Percentiles rank a stretch among this genome's conserved stretches.
Evolutionary conservation across 2,797 vertebrate species (phyloP).

Genomic region (Steatocranus sp.): DNA sequence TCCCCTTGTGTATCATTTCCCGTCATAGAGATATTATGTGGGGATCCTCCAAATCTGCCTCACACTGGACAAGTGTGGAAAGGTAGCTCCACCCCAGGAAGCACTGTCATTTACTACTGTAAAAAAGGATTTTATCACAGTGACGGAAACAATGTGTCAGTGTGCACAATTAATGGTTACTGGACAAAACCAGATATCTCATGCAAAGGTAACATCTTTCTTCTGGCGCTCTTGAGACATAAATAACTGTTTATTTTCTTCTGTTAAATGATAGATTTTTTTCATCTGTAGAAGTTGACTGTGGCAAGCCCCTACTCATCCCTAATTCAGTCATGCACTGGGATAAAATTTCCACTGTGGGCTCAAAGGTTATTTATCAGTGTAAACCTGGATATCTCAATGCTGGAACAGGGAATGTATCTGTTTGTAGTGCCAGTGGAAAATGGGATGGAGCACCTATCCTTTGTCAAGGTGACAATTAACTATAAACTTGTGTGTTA

Average conservation of each 20-base stretch:
- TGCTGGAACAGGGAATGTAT: conserved; percentile 42
- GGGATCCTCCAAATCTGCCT: conserved; percentile 70
- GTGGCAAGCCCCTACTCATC: conserved; percentile 58
- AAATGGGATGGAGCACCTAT: conserved; percentile 55
- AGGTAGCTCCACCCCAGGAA: conserved; percentile 71
- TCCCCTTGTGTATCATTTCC: neutral
- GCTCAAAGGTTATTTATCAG: conserved; percentile 65
- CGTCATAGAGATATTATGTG: conserved; percentile 78
- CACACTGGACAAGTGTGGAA: conserved; percentile 74
- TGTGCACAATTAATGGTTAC: conserved; percentile 71
- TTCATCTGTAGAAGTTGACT: conserved; percentile 69
- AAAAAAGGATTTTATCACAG: conserved; percentile 73
- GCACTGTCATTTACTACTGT: conserved; percentile 76
- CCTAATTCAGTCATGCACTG: conserved; percentile 60
- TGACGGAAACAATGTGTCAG: conserved; percentile 55
- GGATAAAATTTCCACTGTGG: conserved; percentile 56
- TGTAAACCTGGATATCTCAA: conserved; percentile 68
- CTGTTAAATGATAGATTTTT: neutral
- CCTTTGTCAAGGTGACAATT: conserved; percentile 60
- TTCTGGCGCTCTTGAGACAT: neutral
- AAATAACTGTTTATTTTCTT: neutral
- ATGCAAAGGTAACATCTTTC: conserved; percentile 77
- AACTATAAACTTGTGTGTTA: neutral
- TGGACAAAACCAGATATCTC: conserved; percentile 77
- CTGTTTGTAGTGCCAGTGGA: conserved; percentile 59